phyloP scores from a whole-genome alignment of 2,113 vertebrate species.

The Lophochroa leadbeateri region DNA sequence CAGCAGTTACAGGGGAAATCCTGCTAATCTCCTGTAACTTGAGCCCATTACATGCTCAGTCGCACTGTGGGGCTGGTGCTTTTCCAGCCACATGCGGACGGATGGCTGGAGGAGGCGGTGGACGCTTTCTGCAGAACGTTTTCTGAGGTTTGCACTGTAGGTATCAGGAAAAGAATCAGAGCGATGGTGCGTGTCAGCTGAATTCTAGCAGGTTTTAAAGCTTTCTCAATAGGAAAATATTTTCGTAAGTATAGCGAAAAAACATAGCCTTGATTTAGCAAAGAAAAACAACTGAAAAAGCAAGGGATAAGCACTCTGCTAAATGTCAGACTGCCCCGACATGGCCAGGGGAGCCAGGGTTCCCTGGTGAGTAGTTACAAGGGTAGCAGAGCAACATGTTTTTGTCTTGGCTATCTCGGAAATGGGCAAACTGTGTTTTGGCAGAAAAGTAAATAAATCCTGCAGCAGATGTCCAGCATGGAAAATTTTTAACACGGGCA shows the following conservation, averaged over 20 bases:
- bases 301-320: neutral
- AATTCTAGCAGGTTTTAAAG: neutral
- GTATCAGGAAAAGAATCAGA: neutral
- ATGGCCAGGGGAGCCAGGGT: neutral
- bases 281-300: neutral
- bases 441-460: conserved; percentile 49
- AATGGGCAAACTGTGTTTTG: conserved; percentile 41
- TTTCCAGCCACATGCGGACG: neutral
- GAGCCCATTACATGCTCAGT: conserved; percentile 60
- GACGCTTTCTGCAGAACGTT: neutral
- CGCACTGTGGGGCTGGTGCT: conserved; percentile 14
- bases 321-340: neutral
- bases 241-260: neutral
- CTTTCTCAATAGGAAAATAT: neutral
- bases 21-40: conserved; percentile 66
- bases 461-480: conserved; percentile 60
- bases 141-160: neutral
- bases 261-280: neutral
- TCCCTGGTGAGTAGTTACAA: neutral
- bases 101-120: neutral
- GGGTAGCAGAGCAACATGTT: neutral
- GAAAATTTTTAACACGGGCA: conserved; percentile 42
- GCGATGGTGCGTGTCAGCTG: neutral
- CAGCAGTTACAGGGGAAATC: conserved; percentile 68
- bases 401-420: neutral